Base-by-base conservation (phyloP, 2,888 invertebrate genomes). In the Cheilosia variabilis region DNA sequence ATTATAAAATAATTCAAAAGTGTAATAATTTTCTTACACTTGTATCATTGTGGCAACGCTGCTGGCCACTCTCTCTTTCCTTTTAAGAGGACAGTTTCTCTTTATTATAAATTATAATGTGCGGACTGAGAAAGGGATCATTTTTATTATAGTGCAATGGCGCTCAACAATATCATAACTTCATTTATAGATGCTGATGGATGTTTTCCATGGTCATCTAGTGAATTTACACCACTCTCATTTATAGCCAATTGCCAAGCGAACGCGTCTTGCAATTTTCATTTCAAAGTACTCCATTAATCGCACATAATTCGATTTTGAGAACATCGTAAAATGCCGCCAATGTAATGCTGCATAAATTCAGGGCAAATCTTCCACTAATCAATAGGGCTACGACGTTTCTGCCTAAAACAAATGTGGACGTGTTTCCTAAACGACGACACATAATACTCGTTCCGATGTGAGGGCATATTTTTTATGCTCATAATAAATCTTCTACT, bases 401-500 rank as follows among this genome's bases (percentile, higher is more conserved):
- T 72, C 2, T 41, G 9, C 43, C 17, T 22, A 55, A 63, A 45
- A 73, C 34, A 55, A 73, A 63, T 63, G 22, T 13, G 6, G 1
- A 50, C 34, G 50, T 50, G 41, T 63, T 63, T 80, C 73, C 37
- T n/a, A 13, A 27, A 41, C 65, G 65, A 22, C 58, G 58, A 72
- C 66, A 73, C 62, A 55, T 66, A 60, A 27, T 53, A 60, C 66
- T 24, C 50, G 19, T 47, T 37, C 37, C 37, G 4, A 60, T 73
- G 47, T 31, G 68, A 19, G 50, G 47, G 57, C 63, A 57, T 52
- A 63, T 63, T 63, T 80, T 50, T 50, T 66, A 15, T 22, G 7
- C 15, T n/a, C 31, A 57, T 63, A 62, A 69, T 69, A 75, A 57
- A 69, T 80, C 75, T 69, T 41, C 50, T 55, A 55, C 57, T 45